A percentile compares a stretch with the other conserved stretches of the same genome.
phyloP scores from a whole-genome alignment of 2,797 vertebrate species.

The Pseudomugil gertrudae region DNA sequence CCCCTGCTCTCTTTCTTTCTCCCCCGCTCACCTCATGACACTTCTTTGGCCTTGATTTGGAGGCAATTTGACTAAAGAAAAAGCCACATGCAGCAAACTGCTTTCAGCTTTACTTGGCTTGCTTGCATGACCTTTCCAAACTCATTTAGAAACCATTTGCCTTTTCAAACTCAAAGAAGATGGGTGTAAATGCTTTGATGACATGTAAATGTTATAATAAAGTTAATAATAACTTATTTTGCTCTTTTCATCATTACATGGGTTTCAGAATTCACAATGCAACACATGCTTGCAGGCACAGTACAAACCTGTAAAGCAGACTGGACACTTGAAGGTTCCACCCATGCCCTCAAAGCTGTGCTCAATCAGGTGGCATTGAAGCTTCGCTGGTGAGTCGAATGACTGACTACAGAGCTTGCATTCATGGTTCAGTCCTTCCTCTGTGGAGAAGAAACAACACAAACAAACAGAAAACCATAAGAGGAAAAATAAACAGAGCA shows the following conservation, averaged over 20 bases:
- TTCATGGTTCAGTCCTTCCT: constrained; percentile 98
- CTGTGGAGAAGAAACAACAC: constrained; percentile 77
- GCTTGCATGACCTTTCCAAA: constrained; percentile 66
- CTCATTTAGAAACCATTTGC: constrained; percentile 71
- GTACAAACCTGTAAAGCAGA: constrained; percentile 95
- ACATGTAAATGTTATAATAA: constrained; percentile 26
- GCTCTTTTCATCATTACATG: background rate
- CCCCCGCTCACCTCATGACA: constrained; percentile 70
- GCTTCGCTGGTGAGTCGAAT: constrained; percentile 97
- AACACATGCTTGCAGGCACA: background rate
- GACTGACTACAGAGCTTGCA: constrained; percentile 99
- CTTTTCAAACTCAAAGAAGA: constrained; percentile 38
- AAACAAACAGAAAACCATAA: constrained; percentile 55
- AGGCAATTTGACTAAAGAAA: constrained; percentile 78
- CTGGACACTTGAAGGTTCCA: constrained; percentile 98
- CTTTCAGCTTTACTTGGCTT: constrained; percentile 54
- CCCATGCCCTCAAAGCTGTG: constrained; percentile 99
- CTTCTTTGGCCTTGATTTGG: constrained; percentile 74
- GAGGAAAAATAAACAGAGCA: constrained; percentile 62
- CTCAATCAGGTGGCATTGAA: constrained; percentile 98
- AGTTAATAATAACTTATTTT: background rate
- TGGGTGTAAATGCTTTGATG: constrained; percentile 12
- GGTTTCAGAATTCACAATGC: background rate
- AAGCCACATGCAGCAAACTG: constrained; percentile 73
- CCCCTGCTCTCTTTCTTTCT: constrained; percentile 31